phyloP scores from a whole-genome alignment of 1,140 invertebrate species.

The Hylaeus anthracinus region DNA sequence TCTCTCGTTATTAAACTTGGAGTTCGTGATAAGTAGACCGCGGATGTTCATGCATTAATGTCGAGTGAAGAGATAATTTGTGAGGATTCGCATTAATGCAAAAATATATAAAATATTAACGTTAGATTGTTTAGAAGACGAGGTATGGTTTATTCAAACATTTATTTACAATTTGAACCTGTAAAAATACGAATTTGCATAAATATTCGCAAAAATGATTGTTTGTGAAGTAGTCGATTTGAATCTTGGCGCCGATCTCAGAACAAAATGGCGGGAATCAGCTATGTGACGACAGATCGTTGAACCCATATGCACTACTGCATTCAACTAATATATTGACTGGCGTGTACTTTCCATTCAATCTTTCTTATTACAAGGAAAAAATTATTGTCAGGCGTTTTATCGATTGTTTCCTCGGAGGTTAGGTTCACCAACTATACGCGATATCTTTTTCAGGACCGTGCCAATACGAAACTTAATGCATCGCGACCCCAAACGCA shows the following conservation, averaged over 20 bases:
- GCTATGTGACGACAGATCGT: slow-evolving; percentile 68
- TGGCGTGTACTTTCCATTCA: background rate
- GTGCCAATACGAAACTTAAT: background rate
- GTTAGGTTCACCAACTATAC: background rate
- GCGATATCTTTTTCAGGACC: slow-evolving; percentile 2
- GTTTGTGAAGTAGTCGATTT: background rate
- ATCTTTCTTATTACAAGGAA: background rate
- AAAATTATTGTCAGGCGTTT: background rate
- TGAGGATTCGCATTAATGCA: background rate
- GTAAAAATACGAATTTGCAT: no score
- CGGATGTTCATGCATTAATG: no score
- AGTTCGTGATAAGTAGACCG: background rate
- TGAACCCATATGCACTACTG: slow-evolving; percentile 61
- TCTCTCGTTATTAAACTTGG: background rate
- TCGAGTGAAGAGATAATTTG: no score
- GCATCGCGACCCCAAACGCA: no score
- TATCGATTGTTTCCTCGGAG: background rate
- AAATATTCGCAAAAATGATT: no score
- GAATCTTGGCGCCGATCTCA: slow-evolving; percentile 37
- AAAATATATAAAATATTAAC: no score
- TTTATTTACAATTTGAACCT: no score
- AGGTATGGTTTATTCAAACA: no score
- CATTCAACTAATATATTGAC: slow-evolving; percentile 46
- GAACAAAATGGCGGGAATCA: slow-evolving; percentile 62
- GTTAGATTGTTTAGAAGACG: no score